Evolutionary conservation across 1,140 invertebrate species (phyloP).

Genomic region (Brachionus plicatilis): DNA sequence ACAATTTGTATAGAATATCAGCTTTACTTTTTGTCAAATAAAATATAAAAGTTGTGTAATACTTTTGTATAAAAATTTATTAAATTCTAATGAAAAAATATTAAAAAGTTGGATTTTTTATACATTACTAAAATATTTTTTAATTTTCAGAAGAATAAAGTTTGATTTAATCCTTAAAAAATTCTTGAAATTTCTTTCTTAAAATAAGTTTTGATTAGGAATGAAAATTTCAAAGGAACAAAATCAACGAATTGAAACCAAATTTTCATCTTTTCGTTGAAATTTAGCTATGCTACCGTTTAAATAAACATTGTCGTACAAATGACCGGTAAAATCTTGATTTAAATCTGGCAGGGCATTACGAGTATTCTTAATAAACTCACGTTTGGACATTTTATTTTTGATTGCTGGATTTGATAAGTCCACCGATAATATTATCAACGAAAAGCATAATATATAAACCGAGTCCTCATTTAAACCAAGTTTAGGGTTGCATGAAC

Average conservation of each 20-base stretch:
- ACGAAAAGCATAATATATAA: slow-evolving; percentile 59
- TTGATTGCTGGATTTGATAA: slow-evolving; percentile 59
- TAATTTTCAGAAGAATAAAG: too few relatives aligned
- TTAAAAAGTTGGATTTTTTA: too few relatives aligned
- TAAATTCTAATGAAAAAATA: background rate
- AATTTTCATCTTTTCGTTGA: background rate
- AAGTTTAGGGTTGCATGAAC: slow-evolving; percentile 57
- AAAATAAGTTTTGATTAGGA: background rate
- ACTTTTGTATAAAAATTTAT: background rate
- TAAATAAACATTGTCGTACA: slow-evolving; percentile 61
- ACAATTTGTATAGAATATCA: too few relatives aligned
- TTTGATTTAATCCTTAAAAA: background rate
- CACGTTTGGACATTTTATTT: slow-evolving; percentile 62
- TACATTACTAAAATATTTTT: too few relatives aligned
- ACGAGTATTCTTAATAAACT: slow-evolving; percentile 60
- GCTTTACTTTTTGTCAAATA: too few relatives aligned
- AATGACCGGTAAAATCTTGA: slow-evolving; percentile 58
- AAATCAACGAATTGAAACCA: background rate
- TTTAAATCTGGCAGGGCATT: slow-evolving; percentile 53
- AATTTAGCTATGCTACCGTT: slow-evolving; percentile 56
- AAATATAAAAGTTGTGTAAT: too few relatives aligned
- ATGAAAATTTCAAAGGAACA: background rate
- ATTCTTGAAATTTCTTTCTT: background rate
- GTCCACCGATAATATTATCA: slow-evolving; percentile 60
- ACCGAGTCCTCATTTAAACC: slow-evolving; percentile 58